Base-by-base conservation (phyloP, 2,888 invertebrate genomes). In the Notodonta ziczac region DNA sequence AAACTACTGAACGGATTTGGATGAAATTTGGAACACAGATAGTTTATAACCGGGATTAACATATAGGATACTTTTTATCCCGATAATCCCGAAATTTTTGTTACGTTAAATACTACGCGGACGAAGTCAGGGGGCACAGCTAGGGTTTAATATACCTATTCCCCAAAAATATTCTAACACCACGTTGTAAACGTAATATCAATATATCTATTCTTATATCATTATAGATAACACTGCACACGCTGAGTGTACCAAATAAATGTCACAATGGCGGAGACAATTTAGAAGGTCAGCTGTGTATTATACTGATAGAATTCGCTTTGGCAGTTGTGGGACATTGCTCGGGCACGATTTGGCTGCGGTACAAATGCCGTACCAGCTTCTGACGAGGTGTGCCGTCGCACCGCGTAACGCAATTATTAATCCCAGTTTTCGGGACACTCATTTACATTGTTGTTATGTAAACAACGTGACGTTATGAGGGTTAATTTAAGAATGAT, bases 281-380 rank as follows among this genome's bases (percentile, higher is more conserved):
- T 24, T 24, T 86, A 86, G 91, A 90, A 91, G 91, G 91, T 89
- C 89, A 81, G 61, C 69, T 83, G 78, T 87, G 87, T 90, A 86
- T 90, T 89, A 87, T 85, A 84, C 83, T 84, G 82, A 84, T 89
- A 91, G 88, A 88, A 90, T 89, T 87, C 81, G 87, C 83, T 77
- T 91, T 91, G 91, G 91, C 91, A 90, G 81, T 83, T 74, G 80
- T 65, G 80, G 81, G 80, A 83, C 86, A 86, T 85, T 83, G 83
- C 81, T 80, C 72, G 77, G 80, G 62, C 71, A 77, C 77, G 81
- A 87, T 81, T 91, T 91, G 91, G 91, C 91, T 86, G 86, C 66
- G 79, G 77, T 83, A 86, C 89, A 87, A 86, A 79, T 80, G 81
- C 82, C 78, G 39, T 35, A 54, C 35, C 54, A 14, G 8, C 54